These are phyloP conservation scores for Paraplagusia blochii DNA, from an alignment of 2,113 vertebrate genomes.

Conservation along the genomic window DNA sequence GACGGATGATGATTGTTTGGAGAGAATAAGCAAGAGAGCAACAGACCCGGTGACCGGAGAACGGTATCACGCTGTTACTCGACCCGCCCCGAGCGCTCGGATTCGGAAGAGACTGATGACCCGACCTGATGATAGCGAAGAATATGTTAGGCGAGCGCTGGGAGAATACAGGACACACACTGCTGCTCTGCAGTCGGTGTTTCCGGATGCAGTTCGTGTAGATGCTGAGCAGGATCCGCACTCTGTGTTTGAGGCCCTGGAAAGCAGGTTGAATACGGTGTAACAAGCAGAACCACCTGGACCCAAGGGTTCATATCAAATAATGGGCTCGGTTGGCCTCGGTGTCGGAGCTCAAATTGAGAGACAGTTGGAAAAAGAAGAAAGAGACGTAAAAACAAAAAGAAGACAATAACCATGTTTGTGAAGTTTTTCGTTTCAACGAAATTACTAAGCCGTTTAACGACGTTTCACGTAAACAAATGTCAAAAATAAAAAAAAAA, in stretches of 20 bases:
- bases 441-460: too few relatives aligned
- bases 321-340: too few relatives aligned
- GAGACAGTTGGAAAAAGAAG: too few relatives aligned
- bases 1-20: slow-evolving; percentile 78
- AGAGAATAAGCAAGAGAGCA: slow-evolving; percentile 81
- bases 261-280: slow-evolving; percentile 73
- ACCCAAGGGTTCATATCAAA: neutral
- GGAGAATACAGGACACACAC: slow-evolving; percentile 66
- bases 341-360: too few relatives aligned
- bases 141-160: slow-evolving; percentile 25
- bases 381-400: too few relatives aligned
- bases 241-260: slow-evolving; percentile 83
- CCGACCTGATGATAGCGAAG: slow-evolving; percentile 70
- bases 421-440: too few relatives aligned
- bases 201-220: slow-evolving; percentile 69
- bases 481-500: too few relatives aligned
- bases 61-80: slow-evolving; percentile 84
- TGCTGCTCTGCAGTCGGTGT: slow-evolving; percentile 68
- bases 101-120: slow-evolving; percentile 79
- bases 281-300: slow-evolving; percentile 15
- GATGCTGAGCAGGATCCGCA: slow-evolving; percentile 87
- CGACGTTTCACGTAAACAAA: too few relatives aligned
- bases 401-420: too few relatives aligned
- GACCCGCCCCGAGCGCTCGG: slow-evolving; percentile 74
- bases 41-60: slow-evolving; percentile 84